Percentiles rank a stretch among this genome's conserved stretches.
These are phyloP conservation scores for Euwallacea fornicatus DNA, from an alignment of 1,140 invertebrate genomes.

Conservation along the genomic window DNA sequence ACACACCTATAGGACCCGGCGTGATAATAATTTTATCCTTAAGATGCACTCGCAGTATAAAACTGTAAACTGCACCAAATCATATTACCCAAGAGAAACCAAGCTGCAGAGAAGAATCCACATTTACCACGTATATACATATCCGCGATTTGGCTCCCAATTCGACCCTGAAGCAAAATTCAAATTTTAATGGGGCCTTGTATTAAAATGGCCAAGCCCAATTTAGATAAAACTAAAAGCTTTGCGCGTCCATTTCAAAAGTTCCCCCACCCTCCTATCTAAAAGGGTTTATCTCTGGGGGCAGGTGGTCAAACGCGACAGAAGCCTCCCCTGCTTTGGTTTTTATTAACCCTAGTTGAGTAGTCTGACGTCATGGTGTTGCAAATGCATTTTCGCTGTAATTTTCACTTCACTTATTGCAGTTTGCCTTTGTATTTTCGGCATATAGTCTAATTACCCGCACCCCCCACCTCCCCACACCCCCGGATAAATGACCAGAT, in stretches of 20 bases:
- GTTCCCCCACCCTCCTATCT: slow-evolving; percentile 6
- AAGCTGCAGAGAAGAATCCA: no score
- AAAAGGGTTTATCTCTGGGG: slow-evolving; percentile 30
- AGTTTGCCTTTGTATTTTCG: slow-evolving; percentile 29
- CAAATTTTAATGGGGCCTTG: slow-evolving; percentile 23
- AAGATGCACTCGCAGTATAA: no score
- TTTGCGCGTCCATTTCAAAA: slow-evolving; percentile 22
- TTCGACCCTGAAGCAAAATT: slow-evolving; percentile 12
- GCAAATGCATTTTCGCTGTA: slow-evolving; percentile 36
- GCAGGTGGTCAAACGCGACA: slow-evolving; percentile 31
- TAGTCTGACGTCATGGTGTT: slow-evolving; percentile 28
- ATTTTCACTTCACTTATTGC: slow-evolving; percentile 35
- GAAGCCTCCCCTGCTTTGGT: slow-evolving; percentile 4
- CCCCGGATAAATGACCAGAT: slow-evolving; percentile 22
- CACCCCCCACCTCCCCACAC: background rate
- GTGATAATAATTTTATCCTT: no score
- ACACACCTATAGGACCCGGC: no score
- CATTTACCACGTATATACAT: background rate
- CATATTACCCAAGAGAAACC: no score
- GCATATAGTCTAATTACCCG: slow-evolving; percentile 30
- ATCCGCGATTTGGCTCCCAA: slow-evolving; percentile 3
- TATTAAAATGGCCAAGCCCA: slow-evolving; percentile 16
- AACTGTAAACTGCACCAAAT: no score
- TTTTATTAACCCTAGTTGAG: slow-evolving; percentile 30
- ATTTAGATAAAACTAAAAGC: slow-evolving; percentile 34